Conservation (phyloP, 2,797 vertebrate species). For the Paramormyrops hopkinsi region DNA sequence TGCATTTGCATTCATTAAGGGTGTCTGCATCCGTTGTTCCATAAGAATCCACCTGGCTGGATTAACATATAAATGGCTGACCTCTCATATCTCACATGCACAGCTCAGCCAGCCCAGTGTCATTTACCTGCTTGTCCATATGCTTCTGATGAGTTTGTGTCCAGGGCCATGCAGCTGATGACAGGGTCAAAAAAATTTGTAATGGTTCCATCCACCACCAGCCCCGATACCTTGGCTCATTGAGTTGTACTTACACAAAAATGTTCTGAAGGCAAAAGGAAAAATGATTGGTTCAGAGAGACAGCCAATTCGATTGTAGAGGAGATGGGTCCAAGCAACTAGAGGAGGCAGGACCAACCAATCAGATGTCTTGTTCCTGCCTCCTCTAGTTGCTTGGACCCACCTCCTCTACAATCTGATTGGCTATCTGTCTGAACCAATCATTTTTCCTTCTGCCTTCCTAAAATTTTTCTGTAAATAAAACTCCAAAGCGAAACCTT, state of each 20-base stretch:
- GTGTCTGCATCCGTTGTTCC: not conserved
- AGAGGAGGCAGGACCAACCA: not conserved
- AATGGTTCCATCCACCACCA: not conserved
- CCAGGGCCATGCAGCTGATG: not conserved
- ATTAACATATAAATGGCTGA: constrained; percentile 66
- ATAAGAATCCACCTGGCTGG: constrained; percentile 36
- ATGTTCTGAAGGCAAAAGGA: not conserved
- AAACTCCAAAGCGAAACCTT: not conserved
- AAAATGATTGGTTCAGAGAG: not conserved
- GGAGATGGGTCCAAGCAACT: not conserved
- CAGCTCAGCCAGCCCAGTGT: constrained; percentile 10
- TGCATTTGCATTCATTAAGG: not conserved
- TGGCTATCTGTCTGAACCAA: not conserved
- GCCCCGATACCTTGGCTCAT: not conserved
- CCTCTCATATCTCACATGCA: constrained; percentile 10
- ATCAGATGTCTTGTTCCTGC: not conserved
- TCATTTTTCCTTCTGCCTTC: not conserved
- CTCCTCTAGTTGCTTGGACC: not conserved
- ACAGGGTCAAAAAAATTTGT: not conserved
- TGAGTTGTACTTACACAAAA: not conserved
- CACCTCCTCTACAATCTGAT: not conserved
- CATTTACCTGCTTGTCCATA: not conserved
- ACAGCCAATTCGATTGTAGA: not conserved
- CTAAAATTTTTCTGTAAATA: not conserved
- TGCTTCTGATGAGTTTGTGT: constrained; percentile 3